Percentiles rank a stretch among this genome's conserved stretches.
Evolutionary conservation across 2,113 vertebrate genomes (phyloP).

Genomic region (Rhinolophus sinicus): DNA sequence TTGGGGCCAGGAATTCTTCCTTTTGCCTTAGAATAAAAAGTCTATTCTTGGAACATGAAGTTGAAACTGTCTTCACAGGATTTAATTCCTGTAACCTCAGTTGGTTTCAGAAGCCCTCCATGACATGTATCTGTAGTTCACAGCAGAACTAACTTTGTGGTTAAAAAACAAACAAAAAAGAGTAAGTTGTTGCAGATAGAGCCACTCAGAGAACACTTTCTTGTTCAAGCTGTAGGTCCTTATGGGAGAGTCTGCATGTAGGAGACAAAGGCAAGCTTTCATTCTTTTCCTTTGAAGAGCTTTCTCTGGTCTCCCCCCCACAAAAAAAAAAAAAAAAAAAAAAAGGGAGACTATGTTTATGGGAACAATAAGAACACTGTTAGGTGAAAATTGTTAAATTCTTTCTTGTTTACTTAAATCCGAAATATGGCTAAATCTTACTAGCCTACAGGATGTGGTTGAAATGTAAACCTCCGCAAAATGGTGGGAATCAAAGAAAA

Average conservation of each 20-base stretch:
- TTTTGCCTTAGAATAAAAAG: conserved; percentile 14
- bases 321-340: not conserved
- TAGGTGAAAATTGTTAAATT: conserved; percentile 5
- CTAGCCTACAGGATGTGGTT: not conserved
- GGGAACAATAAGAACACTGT: not conserved
- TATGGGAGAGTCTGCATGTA: not conserved
- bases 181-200: not conserved
- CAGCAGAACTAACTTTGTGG: not conserved
- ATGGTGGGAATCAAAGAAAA: conserved; percentile 36
- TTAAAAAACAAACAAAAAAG: conserved; percentile 28
- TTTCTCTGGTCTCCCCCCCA: not conserved
- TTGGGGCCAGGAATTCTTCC: conserved; percentile 5
- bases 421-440: not conserved
- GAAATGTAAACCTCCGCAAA: not conserved
- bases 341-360: not conserved
- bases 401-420: conserved; percentile 26
- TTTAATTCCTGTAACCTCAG: not conserved
- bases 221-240: not conserved
- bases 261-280: not conserved
- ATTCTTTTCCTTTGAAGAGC: not conserved
- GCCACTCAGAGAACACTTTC: not conserved
- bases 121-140: not conserved
- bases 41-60: conserved; percentile 43
- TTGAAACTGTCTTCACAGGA: conserved; percentile 22
- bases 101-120: conserved; percentile 40